Conservation (phyloP, 2,113 vertebrate species). For the Myrmophylax atrothorax region DNA sequence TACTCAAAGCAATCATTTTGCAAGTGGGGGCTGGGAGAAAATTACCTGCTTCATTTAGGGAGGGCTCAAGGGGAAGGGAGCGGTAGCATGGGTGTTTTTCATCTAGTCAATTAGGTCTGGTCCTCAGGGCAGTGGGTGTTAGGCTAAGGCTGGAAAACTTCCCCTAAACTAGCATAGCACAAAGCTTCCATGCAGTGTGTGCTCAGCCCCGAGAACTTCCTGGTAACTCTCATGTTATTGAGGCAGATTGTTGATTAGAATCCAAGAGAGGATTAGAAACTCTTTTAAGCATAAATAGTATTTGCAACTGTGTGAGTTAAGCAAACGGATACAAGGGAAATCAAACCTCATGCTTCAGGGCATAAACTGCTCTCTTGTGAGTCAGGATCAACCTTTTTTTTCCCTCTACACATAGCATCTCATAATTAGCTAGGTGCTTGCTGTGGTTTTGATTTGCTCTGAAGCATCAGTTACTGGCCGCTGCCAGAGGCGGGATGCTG, state of each 20-base stretch:
- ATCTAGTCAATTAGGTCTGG: conserved; percentile 35
- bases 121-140: conserved; percentile 24
- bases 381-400: conserved; percentile 53
- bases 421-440: conserved; percentile 54
- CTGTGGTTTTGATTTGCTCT: conserved; percentile 58
- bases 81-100: conserved; percentile 33
- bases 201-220: conserved; percentile 50
- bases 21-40: background rate
- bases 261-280: conserved; percentile 69
- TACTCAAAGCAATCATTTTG: background rate
- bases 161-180: conserved; percentile 29
- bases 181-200: background rate
- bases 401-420: background rate
- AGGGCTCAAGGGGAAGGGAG: conserved; percentile 44
- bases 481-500: background rate
- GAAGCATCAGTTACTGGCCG: conserved; percentile 16
- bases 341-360: conserved; percentile 56
- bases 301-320: conserved; percentile 64
- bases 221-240: conserved; percentile 56
- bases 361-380: conserved; percentile 69
- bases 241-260: conserved; percentile 65
- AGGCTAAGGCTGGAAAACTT: conserved; percentile 49
- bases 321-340: conserved; percentile 66
- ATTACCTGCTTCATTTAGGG: background rate
- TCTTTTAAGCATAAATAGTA: conserved; percentile 62